Percentiles rank a stretch among this genome's conserved stretches.
These are phyloP conservation scores for Drosophila quinaria DNA, from an alignment of 2,888 invertebrate species.

Conservation along the genomic window DNA sequence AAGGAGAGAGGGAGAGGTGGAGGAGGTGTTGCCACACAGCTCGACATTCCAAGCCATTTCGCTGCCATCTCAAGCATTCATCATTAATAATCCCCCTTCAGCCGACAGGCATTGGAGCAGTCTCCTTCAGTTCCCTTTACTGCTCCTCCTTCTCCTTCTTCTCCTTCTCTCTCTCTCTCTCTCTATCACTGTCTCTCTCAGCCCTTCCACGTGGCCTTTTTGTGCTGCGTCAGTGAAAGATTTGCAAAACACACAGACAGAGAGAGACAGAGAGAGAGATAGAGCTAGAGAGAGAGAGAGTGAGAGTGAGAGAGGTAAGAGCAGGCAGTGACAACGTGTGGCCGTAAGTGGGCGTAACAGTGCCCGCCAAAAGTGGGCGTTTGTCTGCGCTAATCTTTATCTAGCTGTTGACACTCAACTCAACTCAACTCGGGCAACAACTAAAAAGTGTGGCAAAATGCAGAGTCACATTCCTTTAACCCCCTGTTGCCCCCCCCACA, in stretches of 20 bases:
- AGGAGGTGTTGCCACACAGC: conserved; percentile 5
- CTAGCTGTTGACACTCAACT: conserved; percentile 82
- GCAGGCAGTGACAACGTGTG: conserved; percentile 40
- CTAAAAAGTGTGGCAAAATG: conserved; percentile 65
- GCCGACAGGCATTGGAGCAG: conserved; percentile 49
- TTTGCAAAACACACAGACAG: conserved; percentile 60
- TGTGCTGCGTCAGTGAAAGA: conserved; percentile 80
- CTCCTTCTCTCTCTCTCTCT: not conserved
- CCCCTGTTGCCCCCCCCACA: conserved; percentile 7
- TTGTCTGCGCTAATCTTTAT: conserved; percentile 82
- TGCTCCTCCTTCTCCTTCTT: not conserved
- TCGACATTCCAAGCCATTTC: conserved; percentile 76
- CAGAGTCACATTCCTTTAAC: conserved; percentile 69
- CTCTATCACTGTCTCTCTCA: not conserved
- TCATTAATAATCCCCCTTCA: conserved; percentile 73
- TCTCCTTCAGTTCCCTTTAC: not conserved
- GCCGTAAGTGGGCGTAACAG: conserved; percentile 70
- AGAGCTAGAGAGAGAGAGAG: not conserved
- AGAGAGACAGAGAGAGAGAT: conserved; percentile 28
- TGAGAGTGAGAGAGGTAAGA: not conserved
- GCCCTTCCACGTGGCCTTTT: conserved; percentile 58
- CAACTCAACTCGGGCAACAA: conserved; percentile 57
- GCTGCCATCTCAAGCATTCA: conserved; percentile 80
- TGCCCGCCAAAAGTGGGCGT: conserved; percentile 76
- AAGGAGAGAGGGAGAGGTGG: not conserved